A percentile compares a stretch with the other conserved stretches of the same genome.
Conservation (phyloP, 2,888 invertebrate genomes). For the Epinotia demarniana region DNA sequence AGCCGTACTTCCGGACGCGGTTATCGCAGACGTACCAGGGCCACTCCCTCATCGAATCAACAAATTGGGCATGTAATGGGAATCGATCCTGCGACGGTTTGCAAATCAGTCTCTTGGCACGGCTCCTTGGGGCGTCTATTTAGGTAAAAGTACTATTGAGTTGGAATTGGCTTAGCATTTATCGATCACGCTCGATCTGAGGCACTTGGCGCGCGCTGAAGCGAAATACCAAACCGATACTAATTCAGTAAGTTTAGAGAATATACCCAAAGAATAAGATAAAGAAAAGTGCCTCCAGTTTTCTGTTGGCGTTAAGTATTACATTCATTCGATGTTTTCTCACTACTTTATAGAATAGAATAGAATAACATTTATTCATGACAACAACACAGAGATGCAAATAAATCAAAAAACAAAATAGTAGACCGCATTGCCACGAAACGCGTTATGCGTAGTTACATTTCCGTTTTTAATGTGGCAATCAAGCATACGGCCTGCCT, state of each 20-base stretch:
- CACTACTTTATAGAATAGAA: too few species aligned
- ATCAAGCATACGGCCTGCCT: too few species aligned
- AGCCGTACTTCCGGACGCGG: conserved; percentile 2
- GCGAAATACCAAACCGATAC: neutral
- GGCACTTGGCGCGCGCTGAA: too few species aligned
- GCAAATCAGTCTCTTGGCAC: conserved; percentile 29
- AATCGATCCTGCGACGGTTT: conserved; percentile 25
- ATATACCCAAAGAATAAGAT: neutral
- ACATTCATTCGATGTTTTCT: neutral
- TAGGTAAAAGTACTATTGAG: neutral
- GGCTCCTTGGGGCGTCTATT: conserved; percentile 13
- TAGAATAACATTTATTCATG: too few species aligned
- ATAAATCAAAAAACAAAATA: too few species aligned
- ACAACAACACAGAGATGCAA: too few species aligned
- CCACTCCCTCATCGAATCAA: conserved; percentile 32
- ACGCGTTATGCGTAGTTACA: too few species aligned
- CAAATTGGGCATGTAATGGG: conserved; percentile 35
- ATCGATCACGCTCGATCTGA: neutral
- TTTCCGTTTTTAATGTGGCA: too few species aligned
- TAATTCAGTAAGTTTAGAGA: neutral
- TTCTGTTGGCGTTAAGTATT: neutral
- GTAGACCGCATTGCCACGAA: too few species aligned
- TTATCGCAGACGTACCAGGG: conserved; percentile 25
- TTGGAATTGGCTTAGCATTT: neutral
- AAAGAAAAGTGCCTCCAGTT: neutral